These are phyloP conservation scores for Diadumene lineata DNA, from an alignment of 92 coral and sea anemone genomes.

Conservation along the genomic window DNA sequence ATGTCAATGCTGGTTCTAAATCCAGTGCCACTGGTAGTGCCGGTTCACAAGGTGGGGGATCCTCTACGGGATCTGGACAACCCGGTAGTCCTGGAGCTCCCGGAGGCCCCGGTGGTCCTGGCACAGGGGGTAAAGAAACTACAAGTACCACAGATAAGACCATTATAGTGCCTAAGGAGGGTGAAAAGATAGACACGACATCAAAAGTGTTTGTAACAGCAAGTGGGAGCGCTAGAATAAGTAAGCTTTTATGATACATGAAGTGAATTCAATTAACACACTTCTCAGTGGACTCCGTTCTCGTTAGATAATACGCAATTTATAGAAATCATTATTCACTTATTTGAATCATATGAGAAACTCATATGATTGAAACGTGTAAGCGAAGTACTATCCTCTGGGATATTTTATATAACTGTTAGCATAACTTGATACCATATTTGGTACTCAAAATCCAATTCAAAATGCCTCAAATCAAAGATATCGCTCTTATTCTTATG, in stretches of 20 bases:
- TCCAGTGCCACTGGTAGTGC: neutral
- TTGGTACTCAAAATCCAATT: too few species aligned
- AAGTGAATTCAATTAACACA: neutral
- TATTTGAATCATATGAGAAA: too few species aligned
- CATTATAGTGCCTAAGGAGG: slow-evolving; percentile 1
- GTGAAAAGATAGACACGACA: neutral
- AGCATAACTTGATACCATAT: too few species aligned
- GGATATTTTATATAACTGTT: too few species aligned
- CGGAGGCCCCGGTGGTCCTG: slow-evolving; percentile 11
- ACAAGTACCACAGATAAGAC: neutral
- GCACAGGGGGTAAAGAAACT: neutral
- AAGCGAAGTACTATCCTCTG: too few species aligned
- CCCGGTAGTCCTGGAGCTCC: neutral
- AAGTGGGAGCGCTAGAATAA: slow-evolving; percentile 7
- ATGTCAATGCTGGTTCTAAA: slow-evolving; percentile 15
- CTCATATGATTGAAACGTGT: too few species aligned
- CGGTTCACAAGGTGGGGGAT: neutral
- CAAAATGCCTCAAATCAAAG: too few species aligned
- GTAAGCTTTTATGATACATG: neutral
- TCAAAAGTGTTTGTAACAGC: neutral
- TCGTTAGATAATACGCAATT: too few species aligned
- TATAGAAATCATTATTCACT: too few species aligned
- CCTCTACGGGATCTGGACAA: neutral
- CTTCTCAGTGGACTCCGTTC: too few species aligned
- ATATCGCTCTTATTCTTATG: too few species aligned